Percentiles rank a stretch among this genome's conserved stretches.
These are phyloP conservation scores for Hoplias malabaricus DNA, from an alignment of 2,113 vertebrate species.

Conservation along the genomic window DNA sequence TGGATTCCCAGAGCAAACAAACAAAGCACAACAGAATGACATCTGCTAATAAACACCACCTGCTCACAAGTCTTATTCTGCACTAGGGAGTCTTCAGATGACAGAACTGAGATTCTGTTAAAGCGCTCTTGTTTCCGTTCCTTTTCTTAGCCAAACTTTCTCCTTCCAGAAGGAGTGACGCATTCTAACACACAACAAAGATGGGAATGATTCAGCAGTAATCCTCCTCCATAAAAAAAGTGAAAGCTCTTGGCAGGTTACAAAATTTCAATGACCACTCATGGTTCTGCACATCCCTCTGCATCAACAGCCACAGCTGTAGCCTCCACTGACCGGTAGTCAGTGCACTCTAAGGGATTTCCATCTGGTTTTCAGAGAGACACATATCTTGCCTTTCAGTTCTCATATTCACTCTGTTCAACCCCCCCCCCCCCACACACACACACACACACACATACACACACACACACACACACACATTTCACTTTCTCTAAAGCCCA, in stretches of 20 bases:
- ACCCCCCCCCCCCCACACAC: no score
- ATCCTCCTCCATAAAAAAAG: neutral
- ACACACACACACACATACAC: no score
- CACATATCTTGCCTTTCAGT: constrained; percentile 11
- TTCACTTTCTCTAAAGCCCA: neutral
- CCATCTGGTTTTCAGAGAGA: constrained; percentile 43
- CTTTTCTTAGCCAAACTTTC: neutral
- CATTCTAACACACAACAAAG: neutral
- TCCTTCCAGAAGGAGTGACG: neutral
- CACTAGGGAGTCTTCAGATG: neutral
- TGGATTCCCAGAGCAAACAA: neutral
- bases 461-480: no score
- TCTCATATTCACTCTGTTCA: constrained; percentile 17
- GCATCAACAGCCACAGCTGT: constrained; percentile 6
- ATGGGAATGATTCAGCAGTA: constrained; percentile 9
- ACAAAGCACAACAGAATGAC: neutral
- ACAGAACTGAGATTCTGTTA: neutral
- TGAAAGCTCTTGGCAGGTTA: neutral
- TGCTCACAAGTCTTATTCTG: neutral
- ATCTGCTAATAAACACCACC: neutral
- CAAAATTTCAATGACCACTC: constrained; percentile 13
- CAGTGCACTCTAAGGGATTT: neutral
- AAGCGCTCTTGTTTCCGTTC: neutral
- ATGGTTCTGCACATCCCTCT: constrained; percentile 4
- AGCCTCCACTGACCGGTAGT: constrained; percentile 19